phyloP scores from a whole-genome alignment of 2,888 invertebrate species.

The Tinea pellionella region DNA sequence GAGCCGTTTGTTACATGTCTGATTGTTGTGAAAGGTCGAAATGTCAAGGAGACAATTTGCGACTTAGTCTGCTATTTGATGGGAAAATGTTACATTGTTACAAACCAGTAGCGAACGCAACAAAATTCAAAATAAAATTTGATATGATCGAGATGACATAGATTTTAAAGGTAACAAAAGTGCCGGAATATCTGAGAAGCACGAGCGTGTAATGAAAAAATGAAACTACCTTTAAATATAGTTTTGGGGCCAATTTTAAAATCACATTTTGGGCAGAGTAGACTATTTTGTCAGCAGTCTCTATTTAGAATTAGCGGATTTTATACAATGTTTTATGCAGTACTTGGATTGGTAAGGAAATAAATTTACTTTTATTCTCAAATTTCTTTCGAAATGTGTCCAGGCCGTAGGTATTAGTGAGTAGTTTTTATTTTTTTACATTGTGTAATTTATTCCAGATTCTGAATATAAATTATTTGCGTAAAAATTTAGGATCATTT shows the following conservation, averaged over 20 bases:
- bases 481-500: slow-evolving; percentile 35
- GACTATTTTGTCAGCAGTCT: slow-evolving; percentile 36
- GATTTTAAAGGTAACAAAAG: too few relatives aligned
- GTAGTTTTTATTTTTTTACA: too few relatives aligned
- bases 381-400: slow-evolving; percentile 10
- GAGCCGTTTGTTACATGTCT: not conserved
- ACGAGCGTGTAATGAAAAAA: slow-evolving; percentile 19
- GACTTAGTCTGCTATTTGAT: too few relatives aligned
- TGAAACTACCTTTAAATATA: slow-evolving; percentile 45
- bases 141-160: too few relatives aligned
- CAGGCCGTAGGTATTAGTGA: too few relatives aligned
- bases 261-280: slow-evolving; percentile 32
- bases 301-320: slow-evolving; percentile 33
- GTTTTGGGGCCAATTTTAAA: slow-evolving; percentile 38
- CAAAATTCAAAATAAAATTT: too few relatives aligned
- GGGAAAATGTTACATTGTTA: too few relatives aligned
- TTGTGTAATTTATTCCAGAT: slow-evolving; percentile 25
- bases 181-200: not conserved
- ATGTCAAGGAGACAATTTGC: not conserved
- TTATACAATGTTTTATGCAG: slow-evolving; percentile 40
- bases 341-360: slow-evolving; percentile 43
- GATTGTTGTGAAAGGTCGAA: not conserved
- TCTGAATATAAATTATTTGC: slow-evolving; percentile 35
- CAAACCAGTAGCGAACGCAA: too few relatives aligned
- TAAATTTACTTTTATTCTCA: slow-evolving; percentile 8